Evolutionary conservation across 23 tunicate genomes (phyloP), one percentile per base, ranked within the genome.

Genomic region (Ciona savignyi): DNA sequence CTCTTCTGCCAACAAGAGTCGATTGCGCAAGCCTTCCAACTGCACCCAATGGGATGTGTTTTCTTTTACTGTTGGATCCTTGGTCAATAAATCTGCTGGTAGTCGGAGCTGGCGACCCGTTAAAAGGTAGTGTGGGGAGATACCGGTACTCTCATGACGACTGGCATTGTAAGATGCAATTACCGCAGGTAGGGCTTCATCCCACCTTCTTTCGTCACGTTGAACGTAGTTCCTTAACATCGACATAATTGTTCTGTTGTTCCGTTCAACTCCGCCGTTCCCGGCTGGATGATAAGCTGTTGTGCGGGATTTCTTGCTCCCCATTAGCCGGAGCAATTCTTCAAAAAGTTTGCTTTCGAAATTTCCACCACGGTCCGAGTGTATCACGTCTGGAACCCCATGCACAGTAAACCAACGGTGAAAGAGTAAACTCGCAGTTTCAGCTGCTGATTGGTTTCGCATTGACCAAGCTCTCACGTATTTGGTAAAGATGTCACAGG

Each of bases 251-350:
- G 74, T 74, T 27, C 29, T 63, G 79, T 51, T 72, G 9, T 25
- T 27, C 31, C 76, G 35, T 72, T 72, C 73, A 23, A 72, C 76
- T 29, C 67, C 67, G 67, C n/a, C n/a, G n/a, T n/a, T n/a, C n/a
- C n/a, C n/a, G n/a, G n/a, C n/a, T n/a, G n/a, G n/a, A n/a, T n/a
- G 67, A 66, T 76, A 76, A 20, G 80, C 28, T 22, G 80, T 27
- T 27, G 51, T 76, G 19, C 80, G 74, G 28, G 49, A 31, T 30
- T 76, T 76, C 2, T 65, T 34, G 28, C 11, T 28, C 4, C 72
- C 72, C 35, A 22, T 68, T 29, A 29, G 22, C 26, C 35, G 20
- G 6, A 68, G 30, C 9, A 29, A 29, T 4, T 28, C 72, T 32
- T 31, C 30, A 60, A 74, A 74, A 22, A 51, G 1, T 15, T 51